Percentiles rank a stretch among this genome's conserved stretches.
These are phyloP conservation scores for Urocolius indicus DNA, from an alignment of 2,113 vertebrate genomes.

Conservation along the genomic window DNA sequence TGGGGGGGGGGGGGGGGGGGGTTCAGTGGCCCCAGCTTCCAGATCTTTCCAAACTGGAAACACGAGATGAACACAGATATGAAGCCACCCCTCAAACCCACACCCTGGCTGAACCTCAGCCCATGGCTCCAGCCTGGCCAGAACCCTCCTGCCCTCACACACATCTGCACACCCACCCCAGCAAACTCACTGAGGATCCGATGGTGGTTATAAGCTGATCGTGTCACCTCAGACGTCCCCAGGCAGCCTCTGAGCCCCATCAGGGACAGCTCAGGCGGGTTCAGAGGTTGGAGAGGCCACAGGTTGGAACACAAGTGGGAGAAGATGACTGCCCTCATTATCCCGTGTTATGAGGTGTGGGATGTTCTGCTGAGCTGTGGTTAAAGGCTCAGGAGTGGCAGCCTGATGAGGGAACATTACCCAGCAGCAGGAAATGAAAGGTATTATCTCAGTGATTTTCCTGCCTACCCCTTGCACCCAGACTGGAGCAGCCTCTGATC, in stretches of 20 bases:
- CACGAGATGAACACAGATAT: background rate
- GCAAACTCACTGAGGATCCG: too few relatives aligned
- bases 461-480: background rate
- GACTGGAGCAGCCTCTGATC: background rate
- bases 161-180: too few relatives aligned
- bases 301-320: background rate
- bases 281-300: background rate
- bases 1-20: too few relatives aligned
- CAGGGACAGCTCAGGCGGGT: background rate
- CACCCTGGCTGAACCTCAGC: too few relatives aligned
- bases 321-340: background rate
- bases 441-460: background rate
- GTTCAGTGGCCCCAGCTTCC: background rate
- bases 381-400: background rate
- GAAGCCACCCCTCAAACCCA: fast-evolving
- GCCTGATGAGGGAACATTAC: background rate
- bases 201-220: too few relatives aligned
- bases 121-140: too few relatives aligned
- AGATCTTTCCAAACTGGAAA: background rate
- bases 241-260: fast-evolving
- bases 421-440: background rate
- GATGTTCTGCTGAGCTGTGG: background rate
- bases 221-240: background rate
- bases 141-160: too few relatives aligned
- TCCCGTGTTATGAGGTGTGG: background rate